Base-by-base conservation (phyloP, 2,113 vertebrate species). In the Macquaria australasica region DNA sequence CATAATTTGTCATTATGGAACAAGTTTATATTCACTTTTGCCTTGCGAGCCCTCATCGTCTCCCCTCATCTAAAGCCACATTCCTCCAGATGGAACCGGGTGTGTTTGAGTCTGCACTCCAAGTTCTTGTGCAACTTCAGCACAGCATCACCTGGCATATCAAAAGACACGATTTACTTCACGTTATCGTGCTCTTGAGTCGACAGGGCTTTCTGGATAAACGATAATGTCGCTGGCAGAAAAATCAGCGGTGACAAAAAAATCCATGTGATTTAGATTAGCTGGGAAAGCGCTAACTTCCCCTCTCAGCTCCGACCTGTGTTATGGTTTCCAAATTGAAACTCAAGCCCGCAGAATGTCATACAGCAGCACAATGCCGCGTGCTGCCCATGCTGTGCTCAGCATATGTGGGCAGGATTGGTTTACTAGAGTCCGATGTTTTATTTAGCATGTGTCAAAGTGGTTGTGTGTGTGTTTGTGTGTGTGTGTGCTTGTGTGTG, bases 381-480 rank as follows among this genome's bases (percentile, higher is more conserved):
- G 21, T 55, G 79, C 73, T 73, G 78, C 81, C 70, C 85, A 88
- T 83, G 92, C 91, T 93, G 91, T 89, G 88, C 88, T 93, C 77
- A 89, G 92, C 94, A 91, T 94, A 94, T 94, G 93, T 88, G 87
- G 81, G 77, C 72, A 92, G 90, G 94, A 92, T 95, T 90, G 77
- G 90, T 91, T 95, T 95, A 95, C 94, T 45, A 81, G 82, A 67
- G 62, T 85, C 81, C 79, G n/a, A 94, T 95, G 92, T 92, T 94
- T 95, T 93, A 95, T 95, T 95, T 92, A 95, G 91, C 74, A 88
- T 84, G 91, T 87, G 91, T 90, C 91, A 92, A 93, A 91, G 85
- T 91, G 88, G 53, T 77, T 91, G 74, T 80, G 86, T 69, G 73
- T 59, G 64, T 72, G 51, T 82, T n/a, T 51, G 10, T 55, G 77